Conservation (phyloP, 1,140 invertebrate species). For the Drosophila ambigua region DNA sequence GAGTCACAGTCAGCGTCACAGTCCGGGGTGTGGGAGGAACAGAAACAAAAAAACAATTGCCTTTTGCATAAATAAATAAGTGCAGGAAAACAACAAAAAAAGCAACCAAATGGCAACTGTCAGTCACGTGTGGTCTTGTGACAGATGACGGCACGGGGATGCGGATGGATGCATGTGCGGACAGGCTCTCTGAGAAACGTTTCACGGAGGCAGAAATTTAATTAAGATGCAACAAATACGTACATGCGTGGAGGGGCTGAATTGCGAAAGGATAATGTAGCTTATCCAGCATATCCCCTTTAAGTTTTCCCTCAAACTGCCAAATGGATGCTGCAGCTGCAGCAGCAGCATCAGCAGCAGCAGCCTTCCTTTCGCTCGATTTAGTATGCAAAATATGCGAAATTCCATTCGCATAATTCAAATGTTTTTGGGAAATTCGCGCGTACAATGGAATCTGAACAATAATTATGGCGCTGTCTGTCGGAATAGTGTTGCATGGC, state of each 20-base stretch:
- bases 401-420: no score
- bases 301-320: no score
- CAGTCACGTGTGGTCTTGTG: constrained; percentile 30
- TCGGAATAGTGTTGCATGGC: no score
- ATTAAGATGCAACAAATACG: not conserved
- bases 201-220: not conserved
- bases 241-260: not conserved
- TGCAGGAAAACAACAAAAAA: constrained; percentile 3
- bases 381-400: no score
- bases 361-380: no score
- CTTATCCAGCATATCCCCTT: no score
- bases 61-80: constrained; percentile 55
- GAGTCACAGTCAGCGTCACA: constrained; percentile 1
- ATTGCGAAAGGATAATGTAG: no score
- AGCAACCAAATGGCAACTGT: constrained; percentile 16
- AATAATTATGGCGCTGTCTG: no score
- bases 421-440: no score
- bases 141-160: constrained; percentile 4
- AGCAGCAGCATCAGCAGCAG: no score
- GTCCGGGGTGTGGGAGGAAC: not conserved
- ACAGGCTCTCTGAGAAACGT: constrained; percentile 6
- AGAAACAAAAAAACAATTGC: constrained; percentile 47
- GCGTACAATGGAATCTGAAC: no score
- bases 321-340: no score
- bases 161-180: constrained; percentile 2